Evolutionary conservation across 2,113 vertebrate species (phyloP).

Genomic region (Lepidothrix coronata): DNA sequence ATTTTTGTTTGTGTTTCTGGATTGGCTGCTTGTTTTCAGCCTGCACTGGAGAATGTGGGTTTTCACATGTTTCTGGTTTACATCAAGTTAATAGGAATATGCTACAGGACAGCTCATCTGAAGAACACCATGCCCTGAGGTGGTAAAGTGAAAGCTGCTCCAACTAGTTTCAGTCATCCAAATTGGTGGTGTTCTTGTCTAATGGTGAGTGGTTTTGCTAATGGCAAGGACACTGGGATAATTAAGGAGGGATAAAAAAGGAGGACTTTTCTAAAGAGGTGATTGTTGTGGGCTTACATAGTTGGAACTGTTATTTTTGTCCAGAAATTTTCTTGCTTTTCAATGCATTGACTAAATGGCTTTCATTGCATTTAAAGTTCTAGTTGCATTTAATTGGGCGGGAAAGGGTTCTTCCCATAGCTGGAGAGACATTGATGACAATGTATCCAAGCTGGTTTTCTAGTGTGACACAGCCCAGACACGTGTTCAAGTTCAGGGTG

Average conservation of each 20-base stretch:
- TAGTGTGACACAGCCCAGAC: neutral
- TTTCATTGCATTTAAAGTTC: neutral
- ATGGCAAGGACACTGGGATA: neutral
- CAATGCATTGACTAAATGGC: neutral
- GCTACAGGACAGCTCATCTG: neutral
- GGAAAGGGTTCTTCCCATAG: neutral
- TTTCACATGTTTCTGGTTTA: neutral
- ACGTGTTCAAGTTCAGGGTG: accelerated
- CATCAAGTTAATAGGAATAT: neutral
- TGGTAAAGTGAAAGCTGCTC: neutral
- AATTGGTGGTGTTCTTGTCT: neutral
- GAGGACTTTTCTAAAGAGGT: neutral
- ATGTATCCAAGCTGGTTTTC: neutral
- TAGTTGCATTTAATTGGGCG: neutral
- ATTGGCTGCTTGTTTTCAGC: neutral
- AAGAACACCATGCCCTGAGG: neutral
- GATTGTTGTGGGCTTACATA: neutral
- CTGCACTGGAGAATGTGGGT: neutral
- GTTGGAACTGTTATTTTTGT: neutral
- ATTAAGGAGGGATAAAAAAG: neutral
- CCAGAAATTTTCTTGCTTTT: neutral
- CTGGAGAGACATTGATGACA: neutral
- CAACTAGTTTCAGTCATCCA: neutral
- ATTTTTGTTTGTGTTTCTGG: neutral
- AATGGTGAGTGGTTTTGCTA: neutral